These are phyloP conservation scores for Bucco capensis DNA, from an alignment of 2,113 vertebrate species.

Conservation along the genomic window DNA sequence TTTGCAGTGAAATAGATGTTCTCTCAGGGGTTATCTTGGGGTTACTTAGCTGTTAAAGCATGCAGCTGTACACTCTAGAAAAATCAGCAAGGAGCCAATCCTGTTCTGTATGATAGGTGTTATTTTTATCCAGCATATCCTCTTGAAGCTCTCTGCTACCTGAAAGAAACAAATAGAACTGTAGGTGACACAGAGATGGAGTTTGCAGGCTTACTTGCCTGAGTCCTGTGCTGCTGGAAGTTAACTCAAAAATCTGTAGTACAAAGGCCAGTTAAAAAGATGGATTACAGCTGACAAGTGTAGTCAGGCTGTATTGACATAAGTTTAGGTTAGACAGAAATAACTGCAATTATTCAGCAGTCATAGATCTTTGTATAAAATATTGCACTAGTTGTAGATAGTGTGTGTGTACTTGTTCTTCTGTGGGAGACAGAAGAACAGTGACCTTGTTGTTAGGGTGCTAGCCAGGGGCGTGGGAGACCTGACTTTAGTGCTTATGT, in stretches of 20 bases:
- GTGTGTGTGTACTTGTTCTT: neutral
- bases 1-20: neutral
- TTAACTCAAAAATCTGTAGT: neutral
- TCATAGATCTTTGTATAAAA: constrained; percentile 44
- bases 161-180: neutral
- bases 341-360: constrained; percentile 45
- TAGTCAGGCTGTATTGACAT: constrained; percentile 50
- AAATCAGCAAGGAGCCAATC: neutral
- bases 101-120: neutral
- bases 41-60: neutral
- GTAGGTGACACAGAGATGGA: neutral
- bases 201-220: neutral
- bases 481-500: constrained; percentile 4
- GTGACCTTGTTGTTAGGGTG: constrained; percentile 45
- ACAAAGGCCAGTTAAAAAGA: constrained; percentile 48
- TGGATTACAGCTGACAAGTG: constrained; percentile 54
- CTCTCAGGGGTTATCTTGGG: neutral
- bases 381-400: constrained; percentile 23
- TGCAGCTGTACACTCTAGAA: neutral
- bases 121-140: neutral
- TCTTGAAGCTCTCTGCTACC: neutral
- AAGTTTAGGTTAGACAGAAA: constrained; percentile 59
- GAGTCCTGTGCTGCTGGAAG: neutral
- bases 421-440: constrained; percentile 39
- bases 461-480: constrained; percentile 50